Percentiles rank a stretch among this genome's conserved stretches.
Evolutionary conservation across 2,797 vertebrate species (phyloP).

Genomic region (Acridotheres tristis): DNA sequence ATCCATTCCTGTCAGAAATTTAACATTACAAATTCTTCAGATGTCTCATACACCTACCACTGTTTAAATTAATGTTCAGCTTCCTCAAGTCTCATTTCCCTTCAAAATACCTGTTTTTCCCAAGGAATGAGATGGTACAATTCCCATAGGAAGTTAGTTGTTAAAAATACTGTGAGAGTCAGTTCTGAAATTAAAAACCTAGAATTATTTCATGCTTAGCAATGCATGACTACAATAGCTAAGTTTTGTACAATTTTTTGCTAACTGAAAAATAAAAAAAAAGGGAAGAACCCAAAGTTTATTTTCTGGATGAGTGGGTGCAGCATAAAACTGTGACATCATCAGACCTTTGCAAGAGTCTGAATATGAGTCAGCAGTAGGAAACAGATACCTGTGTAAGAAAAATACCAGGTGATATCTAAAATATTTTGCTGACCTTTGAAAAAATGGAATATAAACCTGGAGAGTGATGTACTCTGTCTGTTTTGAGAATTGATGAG

Average conservation of each 20-base stretch:
- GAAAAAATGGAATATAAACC: background rate
- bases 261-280: background rate
- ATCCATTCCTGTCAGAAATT: conserved; percentile 31
- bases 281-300: background rate
- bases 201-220: background rate
- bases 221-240: background rate
- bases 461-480: background rate
- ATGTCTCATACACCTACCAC: background rate
- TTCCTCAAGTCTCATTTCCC: background rate
- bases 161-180: background rate
- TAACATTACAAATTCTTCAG: conserved; percentile 39
- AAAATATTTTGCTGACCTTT: background rate
- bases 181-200: background rate
- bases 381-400: background rate
- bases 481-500: background rate
- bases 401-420: background rate
- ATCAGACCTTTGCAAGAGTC: background rate
- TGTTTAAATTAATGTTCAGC: conserved; percentile 36
- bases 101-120: background rate
- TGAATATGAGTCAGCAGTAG: background rate
- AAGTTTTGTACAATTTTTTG: background rate
- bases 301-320: background rate
- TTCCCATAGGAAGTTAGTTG: background rate
- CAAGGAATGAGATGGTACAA: background rate
- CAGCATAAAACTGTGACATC: background rate